Conservation (phyloP, 2,797 vertebrate species). For the Loris lydekkerianus region DNA sequence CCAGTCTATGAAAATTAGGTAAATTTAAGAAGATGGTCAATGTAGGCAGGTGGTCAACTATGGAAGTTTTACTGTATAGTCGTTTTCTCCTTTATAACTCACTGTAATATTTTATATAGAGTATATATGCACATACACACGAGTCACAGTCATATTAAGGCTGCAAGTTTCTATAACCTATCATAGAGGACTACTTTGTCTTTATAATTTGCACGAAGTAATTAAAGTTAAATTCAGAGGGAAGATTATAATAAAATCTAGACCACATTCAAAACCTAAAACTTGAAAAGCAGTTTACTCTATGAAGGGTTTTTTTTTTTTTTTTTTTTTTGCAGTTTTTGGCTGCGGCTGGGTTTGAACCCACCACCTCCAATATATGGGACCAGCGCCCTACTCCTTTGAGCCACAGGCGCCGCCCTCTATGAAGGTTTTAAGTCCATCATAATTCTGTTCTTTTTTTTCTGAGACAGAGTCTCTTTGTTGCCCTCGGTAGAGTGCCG, state of each 20-base stretch:
- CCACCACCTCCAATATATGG: too few species aligned
- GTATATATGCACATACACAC: neutral
- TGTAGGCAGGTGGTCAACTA: too few species aligned
- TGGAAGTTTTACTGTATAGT: neutral
- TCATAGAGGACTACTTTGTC: neutral
- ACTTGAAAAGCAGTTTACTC: slow-evolving; percentile 12
- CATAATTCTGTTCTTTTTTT: too few species aligned
- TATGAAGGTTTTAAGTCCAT: too few species aligned
- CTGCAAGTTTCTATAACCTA: slow-evolving; percentile 40
- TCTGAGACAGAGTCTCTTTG: too few species aligned
- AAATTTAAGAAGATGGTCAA: too few species aligned
- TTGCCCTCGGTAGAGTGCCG: too few species aligned
- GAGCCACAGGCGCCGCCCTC: too few species aligned
- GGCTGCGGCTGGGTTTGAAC: too few species aligned
- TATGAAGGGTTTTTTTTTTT: slow-evolving; percentile 8
- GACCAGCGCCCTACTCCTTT: too few species aligned
- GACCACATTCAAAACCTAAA: slow-evolving; percentile 38
- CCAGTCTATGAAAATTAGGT: too few species aligned
- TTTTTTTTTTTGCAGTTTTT: neutral
- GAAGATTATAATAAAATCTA: slow-evolving; percentile 59
- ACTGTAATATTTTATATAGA: neutral
- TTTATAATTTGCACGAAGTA: neutral
- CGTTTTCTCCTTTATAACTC: slow-evolving; percentile 16
- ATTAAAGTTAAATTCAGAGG: slow-evolving; percentile 45
- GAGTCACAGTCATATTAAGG: slow-evolving; percentile 20